Evolutionary conservation across 2,888 invertebrate genomes (phyloP), one percentile per base, ranked within the genome.

Genomic region (Athrips mouffetella): DNA sequence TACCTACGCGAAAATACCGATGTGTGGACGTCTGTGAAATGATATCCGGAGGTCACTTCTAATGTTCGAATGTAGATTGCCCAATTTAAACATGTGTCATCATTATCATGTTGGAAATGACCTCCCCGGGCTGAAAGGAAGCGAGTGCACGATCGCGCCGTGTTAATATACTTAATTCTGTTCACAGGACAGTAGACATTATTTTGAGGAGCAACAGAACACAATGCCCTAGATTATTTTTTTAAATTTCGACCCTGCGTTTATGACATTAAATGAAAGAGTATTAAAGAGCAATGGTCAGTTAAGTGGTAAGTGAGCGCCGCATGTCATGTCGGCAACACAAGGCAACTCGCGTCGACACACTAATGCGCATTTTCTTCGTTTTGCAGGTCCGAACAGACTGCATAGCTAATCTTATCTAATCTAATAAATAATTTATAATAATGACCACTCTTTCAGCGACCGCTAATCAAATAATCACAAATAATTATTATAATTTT

Each of bases 361-460:
- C 51, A 73, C 71, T 79, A 79, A 80, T 77, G 68, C 68, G 71
- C 62, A 62, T 71, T 70, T 73, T 73, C 31, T 68, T 53, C 65
- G 69, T 62, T 63, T 79, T 68, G 75, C 81, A 80, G 82, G 78
- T 76, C 62, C 69, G 62, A 64, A 64, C 69, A 63, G 69, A 66
- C 72, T 63, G 70, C 66, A 60, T 42, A 39, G 21, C 33, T 47
- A 50, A 46, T 45, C 29, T 20, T 7, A 39, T 39, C 41, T 35
- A 52, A 53, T 55, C 54, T 58, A 62, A 65, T 67, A 67, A 64
- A 73, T 40, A 11, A 11, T 16, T 30, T 39, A 16, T 40, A 51
- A 45, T 51, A 52, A 57, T 70, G 63, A 65, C 64, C 15, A 33
- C 66, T 65, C 71, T 81, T 84, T 79, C 83, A 84, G 82, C 73